Evolutionary conservation across 2,888 invertebrate species (phyloP).

Genomic region (Entomobrya multifasciata): DNA sequence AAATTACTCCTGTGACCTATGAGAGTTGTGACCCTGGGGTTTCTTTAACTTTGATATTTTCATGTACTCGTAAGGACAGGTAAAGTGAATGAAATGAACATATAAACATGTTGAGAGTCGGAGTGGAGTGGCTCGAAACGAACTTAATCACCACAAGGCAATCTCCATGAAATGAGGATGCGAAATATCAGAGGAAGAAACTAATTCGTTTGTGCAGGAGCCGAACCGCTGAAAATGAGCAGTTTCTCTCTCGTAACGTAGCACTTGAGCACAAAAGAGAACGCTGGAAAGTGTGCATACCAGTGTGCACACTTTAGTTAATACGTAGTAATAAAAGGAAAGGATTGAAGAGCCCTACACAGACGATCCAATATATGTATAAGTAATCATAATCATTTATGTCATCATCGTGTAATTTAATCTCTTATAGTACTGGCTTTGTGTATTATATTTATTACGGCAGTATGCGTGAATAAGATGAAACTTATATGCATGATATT

Average conservation of each 20-base stretch:
- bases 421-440: not conserved
- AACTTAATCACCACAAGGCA: not conserved
- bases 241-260: not conserved
- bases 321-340: no score
- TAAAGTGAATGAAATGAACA: slow-evolving; percentile 8
- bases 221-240: slow-evolving; percentile 10
- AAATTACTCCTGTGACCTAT: not conserved
- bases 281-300: not conserved
- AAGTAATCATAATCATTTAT: slow-evolving; percentile 24
- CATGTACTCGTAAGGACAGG: not conserved
- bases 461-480: not conserved
- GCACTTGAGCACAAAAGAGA: not conserved
- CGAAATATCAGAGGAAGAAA: not conserved
- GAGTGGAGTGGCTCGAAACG: not conserved
- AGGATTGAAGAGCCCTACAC: not conserved
- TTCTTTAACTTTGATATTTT: not conserved
- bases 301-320: no score
- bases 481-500: not conserved
- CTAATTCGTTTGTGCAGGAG: not conserved
- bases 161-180: slow-evolving; percentile 13
- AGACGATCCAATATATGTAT: not conserved
- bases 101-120: not conserved
- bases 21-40: not conserved
- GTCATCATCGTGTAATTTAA: slow-evolving; percentile 36
- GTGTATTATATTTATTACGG: no score